A percentile compares a stretch with the other conserved stretches of the same genome.
phyloP scores from a whole-genome alignment of 2,888 invertebrate genomes.

The Tineola bisselliella region DNA sequence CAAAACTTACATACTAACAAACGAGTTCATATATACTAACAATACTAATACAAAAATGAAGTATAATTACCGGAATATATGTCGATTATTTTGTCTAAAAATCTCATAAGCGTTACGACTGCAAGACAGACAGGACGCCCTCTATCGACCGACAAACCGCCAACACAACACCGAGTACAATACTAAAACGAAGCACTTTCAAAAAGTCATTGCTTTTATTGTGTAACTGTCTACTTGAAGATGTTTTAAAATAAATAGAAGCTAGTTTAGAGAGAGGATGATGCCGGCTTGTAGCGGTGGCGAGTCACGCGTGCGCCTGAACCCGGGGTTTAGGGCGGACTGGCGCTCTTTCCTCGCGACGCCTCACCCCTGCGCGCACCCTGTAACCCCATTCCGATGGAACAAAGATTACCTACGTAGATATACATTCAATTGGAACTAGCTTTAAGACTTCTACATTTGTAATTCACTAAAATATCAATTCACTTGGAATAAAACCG shows the following conservation, averaged over 20 bases:
- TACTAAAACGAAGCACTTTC: not conserved
- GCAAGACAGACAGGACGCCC: constrained; percentile 51
- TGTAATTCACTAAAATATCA: too few species aligned
- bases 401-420: constrained; percentile 11
- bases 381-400: constrained; percentile 24
- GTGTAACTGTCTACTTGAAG: not conserved
- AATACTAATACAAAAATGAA: not conserved
- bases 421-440: constrained; percentile 14
- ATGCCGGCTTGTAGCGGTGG: constrained; percentile 14
- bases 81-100: not conserved
- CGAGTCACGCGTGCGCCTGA: constrained; percentile 26
- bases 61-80: not conserved
- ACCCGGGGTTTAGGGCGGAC: constrained; percentile 35
- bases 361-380: constrained; percentile 33
- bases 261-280: not conserved
- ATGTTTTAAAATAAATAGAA: not conserved
- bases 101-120: constrained; percentile 31
- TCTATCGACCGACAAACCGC: constrained; percentile 27
- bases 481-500: too few species aligned
- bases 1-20: not conserved
- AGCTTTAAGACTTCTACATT: too few species aligned
- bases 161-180: not conserved
- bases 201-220: not conserved
- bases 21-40: not conserved
- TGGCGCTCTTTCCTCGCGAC: constrained; percentile 26